phyloP scores from a whole-genome alignment of 2,888 invertebrate species.

The Drosophila putrida region DNA sequence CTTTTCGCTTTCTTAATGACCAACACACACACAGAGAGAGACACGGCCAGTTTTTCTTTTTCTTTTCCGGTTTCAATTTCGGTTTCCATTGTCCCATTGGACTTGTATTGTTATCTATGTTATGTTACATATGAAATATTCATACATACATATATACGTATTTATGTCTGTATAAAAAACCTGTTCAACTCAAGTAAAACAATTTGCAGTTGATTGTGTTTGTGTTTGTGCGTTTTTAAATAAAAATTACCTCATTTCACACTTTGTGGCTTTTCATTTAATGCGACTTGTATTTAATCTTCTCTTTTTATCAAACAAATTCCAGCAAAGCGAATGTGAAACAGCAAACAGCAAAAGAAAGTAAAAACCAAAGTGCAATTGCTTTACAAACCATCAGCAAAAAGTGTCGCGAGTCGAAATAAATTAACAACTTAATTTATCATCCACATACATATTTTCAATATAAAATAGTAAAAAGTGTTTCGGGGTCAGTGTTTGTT shows the following conservation, averaged over 20 bases:
- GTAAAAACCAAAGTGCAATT: slow-evolving; percentile 37
- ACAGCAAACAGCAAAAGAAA: slow-evolving; percentile 12
- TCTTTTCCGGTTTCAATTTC: slow-evolving; percentile 38
- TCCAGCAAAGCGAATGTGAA: slow-evolving; percentile 25
- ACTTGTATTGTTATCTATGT: slow-evolving; percentile 36
- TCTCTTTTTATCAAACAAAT: slow-evolving; percentile 8
- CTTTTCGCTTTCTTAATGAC: slow-evolving; percentile 14
- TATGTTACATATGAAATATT: slow-evolving; percentile 20
- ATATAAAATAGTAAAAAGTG: slow-evolving; percentile 41
- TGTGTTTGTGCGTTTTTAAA: slow-evolving; percentile 48
- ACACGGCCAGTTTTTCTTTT: slow-evolving; percentile 9
- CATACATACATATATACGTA: no score
- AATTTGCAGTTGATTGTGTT: slow-evolving; percentile 39
- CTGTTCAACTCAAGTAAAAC: slow-evolving; percentile 50
- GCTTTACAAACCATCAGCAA: slow-evolving; percentile 27
- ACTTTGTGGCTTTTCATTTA: slow-evolving; percentile 41
- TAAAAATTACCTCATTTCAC: slow-evolving; percentile 77
- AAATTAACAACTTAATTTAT: slow-evolving; percentile 46
- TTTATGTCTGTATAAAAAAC: slow-evolving; percentile 29
- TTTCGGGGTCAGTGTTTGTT: slow-evolving; percentile 63
- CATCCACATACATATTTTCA: slow-evolving; percentile 41
- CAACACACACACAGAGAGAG: slow-evolving; percentile 3
- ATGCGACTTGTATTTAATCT: slow-evolving; percentile 18
- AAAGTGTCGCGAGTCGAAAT: slow-evolving; percentile 43
- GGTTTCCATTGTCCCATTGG: slow-evolving; percentile 18